These are phyloP conservation scores for Phoebastria nigripes DNA, from an alignment of 2,797 vertebrate genomes.

Conservation along the genomic window DNA sequence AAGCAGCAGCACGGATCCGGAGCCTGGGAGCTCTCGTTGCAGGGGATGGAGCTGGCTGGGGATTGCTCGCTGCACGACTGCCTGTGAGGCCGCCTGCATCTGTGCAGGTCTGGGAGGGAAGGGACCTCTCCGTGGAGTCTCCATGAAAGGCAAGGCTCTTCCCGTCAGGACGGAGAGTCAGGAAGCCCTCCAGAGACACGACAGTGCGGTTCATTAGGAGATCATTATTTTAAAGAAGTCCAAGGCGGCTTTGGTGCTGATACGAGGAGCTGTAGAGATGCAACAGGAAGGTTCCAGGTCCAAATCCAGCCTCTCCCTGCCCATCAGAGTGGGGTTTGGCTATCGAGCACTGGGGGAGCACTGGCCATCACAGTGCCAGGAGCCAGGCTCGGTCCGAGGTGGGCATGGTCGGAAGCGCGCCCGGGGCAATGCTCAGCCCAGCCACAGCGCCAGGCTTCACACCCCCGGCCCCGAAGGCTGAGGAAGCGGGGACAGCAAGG, in stretches of 20 bases:
- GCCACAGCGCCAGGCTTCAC: neutral
- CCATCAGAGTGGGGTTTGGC: fast-evolving
- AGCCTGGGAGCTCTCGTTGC: neutral
- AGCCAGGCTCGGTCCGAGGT: neutral
- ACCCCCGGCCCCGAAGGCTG: fast-evolving
- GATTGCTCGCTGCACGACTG: too few species aligned
- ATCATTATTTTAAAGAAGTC: neutral
- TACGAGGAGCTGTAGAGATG: neutral
- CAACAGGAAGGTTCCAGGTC: neutral
- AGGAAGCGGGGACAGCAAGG: neutral
- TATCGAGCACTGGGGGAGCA: fast-evolving
- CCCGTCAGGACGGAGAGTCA: fast-evolving
- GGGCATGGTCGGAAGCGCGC: fast-evolving
- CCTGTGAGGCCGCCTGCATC: fast-evolving
- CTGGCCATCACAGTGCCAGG: fast-evolving
- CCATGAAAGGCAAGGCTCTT: neutral
- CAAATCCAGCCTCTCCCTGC: neutral
- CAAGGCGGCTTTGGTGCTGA: neutral
- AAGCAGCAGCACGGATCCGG: fast-evolving
- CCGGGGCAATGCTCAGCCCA: neutral
- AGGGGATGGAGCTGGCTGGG: neutral
- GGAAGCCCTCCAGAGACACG: neutral
- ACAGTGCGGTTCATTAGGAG: neutral
- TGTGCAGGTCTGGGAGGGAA: neutral
- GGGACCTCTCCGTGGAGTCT: neutral